A percentile compares a stretch with the other conserved stretches of the same genome.
Evolutionary conservation across 2,113 vertebrate genomes (phyloP).

Genomic region (Xiphias gladius): DNA sequence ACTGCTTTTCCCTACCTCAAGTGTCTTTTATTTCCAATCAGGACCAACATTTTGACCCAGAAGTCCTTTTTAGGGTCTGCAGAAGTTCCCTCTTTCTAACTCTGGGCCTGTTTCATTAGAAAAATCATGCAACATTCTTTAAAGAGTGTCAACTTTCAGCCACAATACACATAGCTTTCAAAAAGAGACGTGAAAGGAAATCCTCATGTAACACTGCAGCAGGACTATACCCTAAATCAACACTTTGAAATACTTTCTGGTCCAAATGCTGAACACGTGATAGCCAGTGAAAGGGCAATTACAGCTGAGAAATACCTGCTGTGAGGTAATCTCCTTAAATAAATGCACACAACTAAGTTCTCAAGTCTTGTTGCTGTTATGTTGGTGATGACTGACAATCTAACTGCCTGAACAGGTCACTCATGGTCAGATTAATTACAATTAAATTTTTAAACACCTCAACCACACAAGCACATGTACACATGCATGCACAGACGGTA

Average conservation of each 20-base stretch:
- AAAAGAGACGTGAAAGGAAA: constrained; percentile 34
- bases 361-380: constrained; percentile 29
- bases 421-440: constrained; percentile 45
- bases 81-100: constrained; percentile 25
- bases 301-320: constrained; percentile 49
- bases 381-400: constrained; percentile 27
- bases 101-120: constrained; percentile 27
- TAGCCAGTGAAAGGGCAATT: constrained; percentile 17
- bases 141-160: constrained; percentile 60
- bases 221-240: constrained; percentile 46
- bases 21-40: constrained; percentile 37
- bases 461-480: constrained; percentile 2
- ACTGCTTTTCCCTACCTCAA: constrained; percentile 6
- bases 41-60: constrained; percentile 23
- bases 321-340: constrained; percentile 31
- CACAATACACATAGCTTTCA: constrained; percentile 28
- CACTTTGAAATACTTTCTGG: constrained; percentile 23
- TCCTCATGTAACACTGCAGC: constrained; percentile 37
- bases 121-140: constrained; percentile 53
- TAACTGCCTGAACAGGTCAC: background rate
- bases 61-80: constrained; percentile 23
- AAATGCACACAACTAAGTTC: constrained; percentile 32
- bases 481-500: background rate
- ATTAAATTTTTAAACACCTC: constrained; percentile 51
- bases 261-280: constrained; percentile 23